These are phyloP conservation scores for Athrips mouffetella DNA, from an alignment of 2,888 invertebrate genomes.

Conservation along the genomic window DNA sequence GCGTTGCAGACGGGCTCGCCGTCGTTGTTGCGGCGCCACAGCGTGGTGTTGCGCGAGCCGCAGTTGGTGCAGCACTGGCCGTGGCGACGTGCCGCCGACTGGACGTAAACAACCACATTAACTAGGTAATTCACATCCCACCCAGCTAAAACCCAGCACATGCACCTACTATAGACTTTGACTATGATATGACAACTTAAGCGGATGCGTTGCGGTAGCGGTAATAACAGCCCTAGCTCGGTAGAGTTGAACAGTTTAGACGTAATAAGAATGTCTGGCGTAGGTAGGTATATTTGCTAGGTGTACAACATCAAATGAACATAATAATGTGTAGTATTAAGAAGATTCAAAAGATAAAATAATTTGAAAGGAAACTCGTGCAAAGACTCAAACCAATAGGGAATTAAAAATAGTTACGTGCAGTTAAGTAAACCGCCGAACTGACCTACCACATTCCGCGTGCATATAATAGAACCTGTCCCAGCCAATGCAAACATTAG, in stretches of 20 bases:
- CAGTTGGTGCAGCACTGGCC: conserved; percentile 98
- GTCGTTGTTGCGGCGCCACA: conserved; percentile 98
- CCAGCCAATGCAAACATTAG: conserved; percentile 9
- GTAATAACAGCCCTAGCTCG: no score
- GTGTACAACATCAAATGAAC: background rate
- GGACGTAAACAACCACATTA: conserved; percentile 36
- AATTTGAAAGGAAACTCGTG: background rate
- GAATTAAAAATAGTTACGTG: background rate
- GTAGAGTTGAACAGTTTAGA: no score
- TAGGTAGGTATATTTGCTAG: background rate
- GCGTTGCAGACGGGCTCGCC: conserved; percentile 99
- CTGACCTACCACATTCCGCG: conserved; percentile 3
- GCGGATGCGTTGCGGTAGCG: no score
- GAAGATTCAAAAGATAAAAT: background rate
- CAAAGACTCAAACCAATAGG: background rate
- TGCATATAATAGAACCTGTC: conserved; percentile 2
- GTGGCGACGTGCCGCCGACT: conserved; percentile 91
- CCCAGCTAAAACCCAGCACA: no score
- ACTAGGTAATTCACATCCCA: no score
- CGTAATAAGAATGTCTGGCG: background rate
- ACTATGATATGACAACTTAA: no score
- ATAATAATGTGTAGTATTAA: background rate
- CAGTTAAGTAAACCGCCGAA: background rate
- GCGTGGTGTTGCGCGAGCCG: conserved; percentile 96
- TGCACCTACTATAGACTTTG: no score